Base-by-base conservation (phyloP, 1,140 invertebrate genomes). In the Drosophila orena region DNA sequence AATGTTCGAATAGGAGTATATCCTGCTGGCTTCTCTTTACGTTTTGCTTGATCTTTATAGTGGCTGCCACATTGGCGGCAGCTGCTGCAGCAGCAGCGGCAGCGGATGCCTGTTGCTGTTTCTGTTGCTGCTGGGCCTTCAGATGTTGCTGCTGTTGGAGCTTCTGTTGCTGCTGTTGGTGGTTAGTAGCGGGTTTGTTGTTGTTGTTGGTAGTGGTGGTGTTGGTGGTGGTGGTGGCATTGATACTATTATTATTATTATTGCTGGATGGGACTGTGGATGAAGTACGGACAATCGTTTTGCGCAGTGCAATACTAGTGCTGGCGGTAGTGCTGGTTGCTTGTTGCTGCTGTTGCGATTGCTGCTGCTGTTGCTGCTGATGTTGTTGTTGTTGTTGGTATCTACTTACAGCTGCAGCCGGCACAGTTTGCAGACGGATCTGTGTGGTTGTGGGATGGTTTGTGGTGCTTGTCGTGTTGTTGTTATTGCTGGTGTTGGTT, bases 401-500 rank as follows among this genome's bases (percentile, higher is more conserved):
- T 94, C 94, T 91, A 93, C 93, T 93, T 93, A 94, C 93, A 91
- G 93, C 93, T 90, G 93, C 93, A 86, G 93, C 93, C 77, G 93
- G 93, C 61, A 94, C 93, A 77, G 93, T 93, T 92, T 94, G 93
- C 92, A 94, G 93, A 50, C 93, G 93, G 85, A 94, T 93, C 76
- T 91, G 90, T 93, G 93, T 84, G 90, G 81, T 90, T 75, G 84
- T 73, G 83, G 83, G 74, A 90, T 81, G 83, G 55, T 86, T 88
- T 80, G 81, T 77, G 64, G 66, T 92, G 91, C 83, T 90, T 75
- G 86, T 85, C 46, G 73, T 81, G 62, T 81, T 86, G 68, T 49
- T 77, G 56, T 43, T 75, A 44, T 66, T 81, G 69, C 64, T 85
- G 74, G 74, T 88, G 55, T 88, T 81, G 60, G 83, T 89, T 79